Conservation (phyloP, 1,140 invertebrate species). For the Platorchestia sp. region DNA sequence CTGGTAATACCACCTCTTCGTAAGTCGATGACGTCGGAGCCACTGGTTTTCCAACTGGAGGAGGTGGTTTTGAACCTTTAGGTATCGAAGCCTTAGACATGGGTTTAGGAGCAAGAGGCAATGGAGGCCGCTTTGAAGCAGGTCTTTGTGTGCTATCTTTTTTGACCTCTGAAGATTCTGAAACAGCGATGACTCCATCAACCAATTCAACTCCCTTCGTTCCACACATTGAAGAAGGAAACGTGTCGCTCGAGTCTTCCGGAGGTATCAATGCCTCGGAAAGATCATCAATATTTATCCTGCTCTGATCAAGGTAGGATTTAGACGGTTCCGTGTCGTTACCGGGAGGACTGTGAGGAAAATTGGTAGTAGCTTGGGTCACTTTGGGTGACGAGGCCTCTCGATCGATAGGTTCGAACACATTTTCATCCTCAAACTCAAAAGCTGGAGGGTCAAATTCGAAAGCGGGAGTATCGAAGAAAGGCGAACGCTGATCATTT, state of each 20-base stretch:
- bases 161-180: constrained; percentile 34
- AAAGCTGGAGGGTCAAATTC: constrained; percentile 62
- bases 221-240: constrained; percentile 59
- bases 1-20: constrained; percentile 5
- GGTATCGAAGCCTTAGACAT: neutral
- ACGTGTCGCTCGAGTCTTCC: constrained; percentile 60
- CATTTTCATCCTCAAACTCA: constrained; percentile 64
- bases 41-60: neutral
- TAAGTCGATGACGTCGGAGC: neutral
- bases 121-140: neutral
- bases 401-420: constrained; percentile 61
- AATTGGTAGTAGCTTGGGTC: neutral
- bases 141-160: neutral
- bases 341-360: constrained; percentile 28
- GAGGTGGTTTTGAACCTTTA: constrained; percentile 21
- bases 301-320: constrained; percentile 59
- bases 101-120: constrained; percentile 8
- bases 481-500: constrained; percentile 64
- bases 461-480: constrained; percentile 56
- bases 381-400: constrained; percentile 58
- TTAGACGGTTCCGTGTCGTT: constrained; percentile 44
- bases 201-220: constrained; percentile 60
- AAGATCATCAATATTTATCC: constrained; percentile 63
- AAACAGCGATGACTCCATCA: constrained; percentile 46
- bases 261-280: constrained; percentile 64